Conservation (phyloP, 2,113 vertebrate genomes). For the Lucifuga dentata region DNA sequence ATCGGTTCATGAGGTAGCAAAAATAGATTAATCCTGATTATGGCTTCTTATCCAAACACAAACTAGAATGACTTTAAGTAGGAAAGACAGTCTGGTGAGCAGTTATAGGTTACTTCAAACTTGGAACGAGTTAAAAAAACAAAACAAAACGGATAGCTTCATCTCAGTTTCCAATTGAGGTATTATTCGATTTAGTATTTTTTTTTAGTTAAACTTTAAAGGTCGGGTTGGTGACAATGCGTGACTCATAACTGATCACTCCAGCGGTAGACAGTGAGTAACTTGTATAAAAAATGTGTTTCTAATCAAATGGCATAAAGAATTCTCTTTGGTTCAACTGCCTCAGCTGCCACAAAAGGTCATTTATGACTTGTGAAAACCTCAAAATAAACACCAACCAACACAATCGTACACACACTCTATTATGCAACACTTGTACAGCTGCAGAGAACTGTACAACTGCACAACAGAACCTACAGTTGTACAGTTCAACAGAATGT, state of each 20-base stretch:
- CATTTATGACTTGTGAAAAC: constrained; percentile 27
- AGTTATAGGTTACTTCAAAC: constrained; percentile 1
- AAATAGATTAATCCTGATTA: constrained; percentile 31
- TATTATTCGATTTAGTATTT: too few species aligned
- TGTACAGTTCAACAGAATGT: too few species aligned
- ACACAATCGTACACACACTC: constrained; percentile 3
- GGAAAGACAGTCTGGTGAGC: neutral
- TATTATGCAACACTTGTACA: neutral
- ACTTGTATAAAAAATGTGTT: neutral
- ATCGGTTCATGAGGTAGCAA: constrained; percentile 77
- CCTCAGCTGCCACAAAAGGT: constrained; percentile 56
- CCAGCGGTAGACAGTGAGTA: neutral
- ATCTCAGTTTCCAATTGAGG: too few species aligned
- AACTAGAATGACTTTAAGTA: neutral
- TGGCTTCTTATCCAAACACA: constrained; percentile 55
- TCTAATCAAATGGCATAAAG: constrained; percentile 24
- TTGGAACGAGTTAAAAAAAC: too few species aligned
- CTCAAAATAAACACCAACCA: constrained; percentile 18
- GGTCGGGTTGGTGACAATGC: neutral
- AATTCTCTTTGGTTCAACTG: constrained; percentile 67
- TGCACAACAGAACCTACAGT: too few species aligned
- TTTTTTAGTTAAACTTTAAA: too few species aligned
- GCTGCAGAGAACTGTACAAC: neutral
- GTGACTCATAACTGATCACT: constrained; percentile 8
- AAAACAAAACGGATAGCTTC: too few species aligned